Evolutionary conservation across 2,888 invertebrate species (phyloP).

Genomic region (Salticus scenicus): DNA sequence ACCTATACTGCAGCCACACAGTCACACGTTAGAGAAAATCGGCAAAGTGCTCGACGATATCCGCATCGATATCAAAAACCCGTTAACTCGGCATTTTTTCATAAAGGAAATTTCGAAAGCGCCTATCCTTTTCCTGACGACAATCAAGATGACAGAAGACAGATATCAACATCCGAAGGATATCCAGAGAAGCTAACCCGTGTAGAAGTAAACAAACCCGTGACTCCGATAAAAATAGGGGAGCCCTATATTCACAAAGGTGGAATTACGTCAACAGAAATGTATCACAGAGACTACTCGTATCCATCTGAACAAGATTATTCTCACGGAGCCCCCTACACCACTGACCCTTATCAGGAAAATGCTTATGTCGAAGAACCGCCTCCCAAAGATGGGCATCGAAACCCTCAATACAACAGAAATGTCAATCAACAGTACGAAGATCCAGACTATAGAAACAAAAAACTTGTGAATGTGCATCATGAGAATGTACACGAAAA

Average conservation of each 20-base stretch:
- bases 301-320: background rate
- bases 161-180: background rate
- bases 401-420: no score
- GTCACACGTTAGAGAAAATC: background rate
- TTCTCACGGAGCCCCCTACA: no score
- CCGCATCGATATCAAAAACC: background rate
- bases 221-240: background rate
- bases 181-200: background rate
- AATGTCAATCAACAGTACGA: no score
- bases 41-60: background rate
- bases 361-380: no score
- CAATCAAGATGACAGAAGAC: background rate
- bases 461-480: no score
- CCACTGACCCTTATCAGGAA: no score
- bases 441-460: no score
- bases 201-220: background rate
- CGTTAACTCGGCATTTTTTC: background rate
- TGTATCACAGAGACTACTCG: background rate
- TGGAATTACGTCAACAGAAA: background rate
- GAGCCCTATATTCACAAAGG: background rate
- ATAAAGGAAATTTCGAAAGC: background rate
- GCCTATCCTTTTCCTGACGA: background rate
- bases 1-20: background rate
- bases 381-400: no score
- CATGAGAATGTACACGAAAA: no score